These are phyloP conservation scores for Parauchenoglanis punctatus DNA, from an alignment of 2,797 vertebrate species.

Conservation along the genomic window DNA sequence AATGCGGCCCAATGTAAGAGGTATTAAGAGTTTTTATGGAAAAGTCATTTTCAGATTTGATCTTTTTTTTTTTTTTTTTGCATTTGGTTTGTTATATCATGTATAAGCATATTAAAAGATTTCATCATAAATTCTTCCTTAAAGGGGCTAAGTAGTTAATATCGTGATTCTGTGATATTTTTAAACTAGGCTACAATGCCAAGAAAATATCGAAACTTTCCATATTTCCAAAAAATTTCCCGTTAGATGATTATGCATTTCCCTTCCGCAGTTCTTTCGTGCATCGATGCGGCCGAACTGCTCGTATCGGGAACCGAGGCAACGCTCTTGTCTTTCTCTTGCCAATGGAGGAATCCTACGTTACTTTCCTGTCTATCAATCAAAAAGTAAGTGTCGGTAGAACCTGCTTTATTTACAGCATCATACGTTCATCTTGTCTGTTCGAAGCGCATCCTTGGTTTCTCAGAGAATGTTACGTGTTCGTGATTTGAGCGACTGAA, in stretches of 20 bases:
- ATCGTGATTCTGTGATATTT: neutral
- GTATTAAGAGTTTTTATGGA: too few relatives aligned
- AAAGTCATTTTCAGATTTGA: too few relatives aligned
- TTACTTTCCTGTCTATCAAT: conserved; percentile 93
- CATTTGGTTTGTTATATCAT: too few relatives aligned
- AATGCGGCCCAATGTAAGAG: too few relatives aligned
- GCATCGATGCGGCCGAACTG: conserved; percentile 94
- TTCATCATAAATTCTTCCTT: neutral
- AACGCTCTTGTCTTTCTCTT: conserved; percentile 90
- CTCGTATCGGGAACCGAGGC: conserved; percentile 88
- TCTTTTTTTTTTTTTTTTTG: too few relatives aligned
- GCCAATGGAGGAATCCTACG: conserved; percentile 93
- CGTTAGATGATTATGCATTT: neutral
- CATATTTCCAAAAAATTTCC: neutral
- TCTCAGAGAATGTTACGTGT: neutral
- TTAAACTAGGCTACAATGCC: neutral
- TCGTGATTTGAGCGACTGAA: neutral
- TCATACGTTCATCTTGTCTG: neutral
- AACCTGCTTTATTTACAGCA: neutral
- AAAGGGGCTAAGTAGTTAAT: neutral
- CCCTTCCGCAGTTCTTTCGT: conserved; percentile 85
- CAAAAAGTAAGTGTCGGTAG: conserved; percentile 81
- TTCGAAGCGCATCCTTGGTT: neutral
- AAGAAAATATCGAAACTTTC: neutral
- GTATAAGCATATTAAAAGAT: neutral